Evolutionary conservation across 2,113 vertebrate species (phyloP), one percentile per base, ranked within the genome.

Genomic region (Alethe castanea): DNA sequence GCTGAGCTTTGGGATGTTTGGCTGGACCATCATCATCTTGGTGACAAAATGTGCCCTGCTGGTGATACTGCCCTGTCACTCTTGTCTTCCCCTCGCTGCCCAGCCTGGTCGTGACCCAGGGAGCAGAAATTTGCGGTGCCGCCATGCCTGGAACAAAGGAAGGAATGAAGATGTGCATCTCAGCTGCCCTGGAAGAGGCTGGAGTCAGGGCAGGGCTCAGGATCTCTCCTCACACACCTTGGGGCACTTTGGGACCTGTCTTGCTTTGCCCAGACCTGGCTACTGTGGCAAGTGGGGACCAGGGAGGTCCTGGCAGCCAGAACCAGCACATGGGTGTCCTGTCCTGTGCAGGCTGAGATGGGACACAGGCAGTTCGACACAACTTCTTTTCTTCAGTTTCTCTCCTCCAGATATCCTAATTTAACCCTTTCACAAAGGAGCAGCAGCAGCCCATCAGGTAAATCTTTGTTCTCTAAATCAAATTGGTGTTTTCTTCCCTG

Each of bases 81-180:
- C 50, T 52, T 28, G 26, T 52, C 50, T 52, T 52, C 29, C 50
- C 50, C 15, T 52, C 26, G 11, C 26, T 52, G 50, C 50, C 50
- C 50, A 29, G 50, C 50, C 50, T 1, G 1, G 45, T 66, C 0
- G 0, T 20, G 59, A 62, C 23, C n/a, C 5, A 12, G 29, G n/a
- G 29, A 77, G 33, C 4, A 14, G 69, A 52, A 3, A 7, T 36
- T 47, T 9, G 78, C 24, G 59, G 12, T 79, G 66, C 70, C 0
- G 0, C 64, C 2, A 1, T 0, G 0, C 26, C 85, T 3, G 2
- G n/a, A 47, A 15, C 5, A 1, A 7, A 3, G 54, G n/a, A 44
- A 1, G n/a, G 45, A 50, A 4, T 38, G 70, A 38, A 66, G 81
- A 18, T 3, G 0, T 15, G 69, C 64, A 1, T 5, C 1, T 33